A percentile compares a stretch with the other conserved stretches of the same genome.
Conservation (phyloP, 2,113 vertebrate species). For the Blennius ocellaris region DNA sequence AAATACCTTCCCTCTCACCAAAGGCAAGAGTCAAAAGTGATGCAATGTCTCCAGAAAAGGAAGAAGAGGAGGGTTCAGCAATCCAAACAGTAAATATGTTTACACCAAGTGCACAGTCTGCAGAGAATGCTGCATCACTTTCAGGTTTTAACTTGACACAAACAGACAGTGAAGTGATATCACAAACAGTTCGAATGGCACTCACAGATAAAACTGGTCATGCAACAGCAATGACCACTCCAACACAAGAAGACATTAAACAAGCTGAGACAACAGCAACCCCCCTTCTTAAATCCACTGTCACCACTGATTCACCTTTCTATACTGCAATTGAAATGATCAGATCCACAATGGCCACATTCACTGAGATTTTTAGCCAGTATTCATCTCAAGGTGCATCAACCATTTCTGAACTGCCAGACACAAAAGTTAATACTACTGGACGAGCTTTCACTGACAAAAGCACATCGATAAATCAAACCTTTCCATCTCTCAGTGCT, state of each 20-base stretch:
- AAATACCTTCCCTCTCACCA: slow-evolving; percentile 18
- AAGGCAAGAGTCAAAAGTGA: slow-evolving; percentile 14
- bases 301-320: slow-evolving; percentile 42
- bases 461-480: not conserved
- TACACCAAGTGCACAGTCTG: slow-evolving; percentile 22
- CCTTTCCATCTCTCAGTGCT: not conserved
- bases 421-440: not conserved
- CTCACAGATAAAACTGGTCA: slow-evolving; percentile 12
- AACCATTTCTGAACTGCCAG: slow-evolving; percentile 11
- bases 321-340: slow-evolving; percentile 58
- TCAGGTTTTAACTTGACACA: slow-evolving; percentile 1
- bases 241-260: not conserved
- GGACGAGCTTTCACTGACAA: not conserved
- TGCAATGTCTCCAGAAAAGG: slow-evolving; percentile 15
- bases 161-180: slow-evolving; percentile 17
- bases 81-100: slow-evolving; percentile 38
- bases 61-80: slow-evolving; percentile 35
- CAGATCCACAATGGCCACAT: slow-evolving; percentile 53
- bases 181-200: slow-evolving; percentile 19
- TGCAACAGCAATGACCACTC: not conserved
- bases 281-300: slow-evolving; percentile 11
- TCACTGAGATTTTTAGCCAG: slow-evolving; percentile 54
- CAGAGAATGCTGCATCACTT: not conserved
- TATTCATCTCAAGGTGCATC: slow-evolving; percentile 34
- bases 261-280: slow-evolving; percentile 10